These are phyloP conservation scores for Xestia sexstrigata DNA, from an alignment of 2,888 invertebrate genomes.

Conservation along the genomic window DNA sequence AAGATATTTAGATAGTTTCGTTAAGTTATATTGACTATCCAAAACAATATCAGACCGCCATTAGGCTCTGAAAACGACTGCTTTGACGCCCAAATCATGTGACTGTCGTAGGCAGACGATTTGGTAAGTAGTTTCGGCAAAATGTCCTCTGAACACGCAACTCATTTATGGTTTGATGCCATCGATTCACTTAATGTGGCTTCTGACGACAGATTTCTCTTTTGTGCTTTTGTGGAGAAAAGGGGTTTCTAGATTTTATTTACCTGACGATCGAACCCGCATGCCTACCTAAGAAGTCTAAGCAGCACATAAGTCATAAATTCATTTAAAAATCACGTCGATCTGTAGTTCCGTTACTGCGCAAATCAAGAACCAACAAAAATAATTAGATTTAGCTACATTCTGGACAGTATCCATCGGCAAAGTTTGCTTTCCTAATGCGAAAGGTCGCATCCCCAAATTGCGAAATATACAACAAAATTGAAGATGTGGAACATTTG, in stretches of 20 bases:
- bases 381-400: background rate
- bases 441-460: no score
- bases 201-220: constrained; percentile 54
- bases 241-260: constrained; percentile 1
- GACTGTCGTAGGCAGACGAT: constrained; percentile 71
- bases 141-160: constrained; percentile 72
- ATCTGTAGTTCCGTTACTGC: background rate
- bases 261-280: background rate
- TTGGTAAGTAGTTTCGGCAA: constrained; percentile 67
- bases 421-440: no score
- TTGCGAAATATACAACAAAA: no score
- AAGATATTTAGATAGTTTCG: constrained; percentile 11
- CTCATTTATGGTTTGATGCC: constrained; percentile 52
- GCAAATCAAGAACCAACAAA: background rate
- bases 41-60: constrained; percentile 41
- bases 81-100: constrained; percentile 68
- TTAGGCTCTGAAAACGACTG: constrained; percentile 58
- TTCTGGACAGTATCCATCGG: no score
- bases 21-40: constrained; percentile 26
- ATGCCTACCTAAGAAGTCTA: no score
- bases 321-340: background rate
- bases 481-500: no score
- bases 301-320: background rate
- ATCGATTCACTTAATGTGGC: constrained; percentile 45
- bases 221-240: constrained; percentile 30